Percentiles rank a stretch among this genome's conserved stretches.
Conservation (phyloP, 2,888 invertebrate genomes). For the Agonum fuliginosum region DNA sequence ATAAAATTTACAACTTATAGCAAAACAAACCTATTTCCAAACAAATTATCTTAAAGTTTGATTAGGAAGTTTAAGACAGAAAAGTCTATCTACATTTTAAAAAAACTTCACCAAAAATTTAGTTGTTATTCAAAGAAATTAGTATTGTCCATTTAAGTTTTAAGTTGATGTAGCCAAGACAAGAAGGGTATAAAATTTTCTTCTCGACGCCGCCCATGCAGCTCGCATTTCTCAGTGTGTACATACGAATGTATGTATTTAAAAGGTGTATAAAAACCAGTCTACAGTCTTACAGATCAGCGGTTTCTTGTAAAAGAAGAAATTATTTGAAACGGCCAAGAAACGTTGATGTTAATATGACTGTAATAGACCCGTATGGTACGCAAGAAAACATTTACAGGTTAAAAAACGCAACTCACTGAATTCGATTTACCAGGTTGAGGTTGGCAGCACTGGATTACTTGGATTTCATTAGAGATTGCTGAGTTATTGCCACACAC, state of each 20-base stretch:
- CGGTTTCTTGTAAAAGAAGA: conserved; percentile 56
- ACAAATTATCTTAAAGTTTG: too few relatives aligned
- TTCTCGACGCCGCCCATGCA: background rate
- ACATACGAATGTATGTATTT: conserved; percentile 23
- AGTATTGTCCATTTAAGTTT: background rate
- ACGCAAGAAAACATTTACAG: conserved; percentile 34
- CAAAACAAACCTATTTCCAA: too few relatives aligned
- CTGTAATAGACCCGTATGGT: conserved; percentile 55
- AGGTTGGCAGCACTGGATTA: conserved; percentile 20
- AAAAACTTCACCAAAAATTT: too few relatives aligned
- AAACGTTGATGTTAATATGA: conserved; percentile 58
- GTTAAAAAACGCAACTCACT: conserved; percentile 19
- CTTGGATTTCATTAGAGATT: conserved; percentile 39
- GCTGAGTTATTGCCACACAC: conserved; percentile 41
- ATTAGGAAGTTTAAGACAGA: too few relatives aligned
- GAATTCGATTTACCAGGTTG: conserved; percentile 43
- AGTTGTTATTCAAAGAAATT: too few relatives aligned
- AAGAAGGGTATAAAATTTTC: too few relatives aligned
- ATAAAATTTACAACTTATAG: too few relatives aligned
- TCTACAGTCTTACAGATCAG: background rate
- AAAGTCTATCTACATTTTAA: too few relatives aligned
- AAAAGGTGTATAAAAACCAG: conserved; percentile 34
- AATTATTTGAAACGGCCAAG: conserved; percentile 50
- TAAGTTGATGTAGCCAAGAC: background rate
- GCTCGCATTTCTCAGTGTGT: background rate